These are phyloP conservation scores for Altica lythri DNA, from an alignment of 2,888 invertebrate species.

Conservation along the genomic window DNA sequence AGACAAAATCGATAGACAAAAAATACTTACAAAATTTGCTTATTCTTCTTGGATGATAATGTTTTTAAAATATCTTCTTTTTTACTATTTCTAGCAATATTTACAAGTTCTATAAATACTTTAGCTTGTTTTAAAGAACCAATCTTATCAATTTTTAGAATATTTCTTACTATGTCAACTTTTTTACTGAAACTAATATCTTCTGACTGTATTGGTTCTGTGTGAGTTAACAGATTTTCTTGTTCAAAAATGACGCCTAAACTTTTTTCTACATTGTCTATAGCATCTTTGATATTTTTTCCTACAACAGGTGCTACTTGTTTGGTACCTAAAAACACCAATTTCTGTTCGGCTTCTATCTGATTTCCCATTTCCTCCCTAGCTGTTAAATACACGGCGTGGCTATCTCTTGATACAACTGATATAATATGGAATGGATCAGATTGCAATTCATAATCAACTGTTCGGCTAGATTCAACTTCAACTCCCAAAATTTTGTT, in stretches of 20 bases:
- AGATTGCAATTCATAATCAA: slow-evolving; percentile 54
- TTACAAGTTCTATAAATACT: slow-evolving; percentile 67
- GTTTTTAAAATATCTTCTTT: slow-evolving; percentile 65
- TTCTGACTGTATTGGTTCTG: slow-evolving; percentile 35
- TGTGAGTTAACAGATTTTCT: slow-evolving; percentile 47
- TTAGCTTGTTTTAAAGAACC: slow-evolving; percentile 69
- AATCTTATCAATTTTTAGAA: slow-evolving; percentile 62
- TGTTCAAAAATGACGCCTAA: slow-evolving; percentile 41
- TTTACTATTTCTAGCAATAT: slow-evolving; percentile 64
- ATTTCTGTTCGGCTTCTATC: slow-evolving; percentile 56
- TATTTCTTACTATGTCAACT: slow-evolving; percentile 58
- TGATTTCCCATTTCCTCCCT: slow-evolving; percentile 60
- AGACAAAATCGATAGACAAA: no score
- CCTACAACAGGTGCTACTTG: slow-evolving; percentile 29
- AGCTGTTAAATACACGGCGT: slow-evolving; percentile 57
- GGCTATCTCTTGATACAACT: slow-evolving; percentile 56
- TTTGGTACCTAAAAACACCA: slow-evolving; percentile 48
- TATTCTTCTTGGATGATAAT: slow-evolving; percentile 63
- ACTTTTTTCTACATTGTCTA: slow-evolving; percentile 43
- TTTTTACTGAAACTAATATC: slow-evolving; percentile 35
- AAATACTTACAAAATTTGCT: slow-evolving; percentile 61
- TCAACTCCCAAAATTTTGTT: slow-evolving; percentile 45
- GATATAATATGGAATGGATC: slow-evolving; percentile 48
- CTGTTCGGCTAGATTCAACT: slow-evolving; percentile 39
- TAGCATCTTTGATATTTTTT: slow-evolving; percentile 32